Percentiles rank a stretch among this genome's conserved stretches.
Evolutionary conservation across 37 sponge, comb jelly and placozoan genomes (phyloP).

Genomic region (Halichondria panicea): DNA sequence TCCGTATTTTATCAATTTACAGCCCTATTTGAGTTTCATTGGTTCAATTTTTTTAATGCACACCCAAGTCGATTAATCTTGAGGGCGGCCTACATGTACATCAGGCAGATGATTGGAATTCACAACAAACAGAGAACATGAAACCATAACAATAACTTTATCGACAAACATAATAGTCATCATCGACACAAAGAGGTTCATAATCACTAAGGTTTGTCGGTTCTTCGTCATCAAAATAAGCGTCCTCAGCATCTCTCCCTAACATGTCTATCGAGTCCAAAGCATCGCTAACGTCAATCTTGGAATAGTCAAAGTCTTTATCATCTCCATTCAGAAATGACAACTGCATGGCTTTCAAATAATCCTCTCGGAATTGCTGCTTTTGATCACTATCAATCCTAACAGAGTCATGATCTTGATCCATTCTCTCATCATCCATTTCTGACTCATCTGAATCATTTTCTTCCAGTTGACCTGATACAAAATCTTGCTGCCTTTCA

Average conservation of each 20-base stretch:
- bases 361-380: conserved; percentile 62
- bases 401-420: conserved; percentile 29
- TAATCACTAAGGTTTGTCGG: too few species aligned
- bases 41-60: too few species aligned
- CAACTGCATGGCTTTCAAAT: conserved; percentile 67
- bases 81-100: too few species aligned
- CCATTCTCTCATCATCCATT: not conserved
- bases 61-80: too few species aligned
- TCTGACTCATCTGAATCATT: not conserved
- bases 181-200: too few species aligned
- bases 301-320: conserved; percentile 75
- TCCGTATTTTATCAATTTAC: too few species aligned
- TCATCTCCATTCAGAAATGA: conserved; percentile 79
- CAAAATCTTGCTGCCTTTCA: conserved; percentile 37
- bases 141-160: too few species aligned
- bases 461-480: conserved; percentile 12
- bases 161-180: too few species aligned
- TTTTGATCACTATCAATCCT: conserved; percentile 40
- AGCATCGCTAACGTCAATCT: conserved; percentile 53
- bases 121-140: too few species aligned
- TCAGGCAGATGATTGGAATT: too few species aligned
- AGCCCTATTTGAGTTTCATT: too few species aligned
- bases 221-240: conserved; percentile 85
- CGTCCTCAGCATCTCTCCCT: conserved; percentile 69
- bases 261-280: conserved; percentile 55